Percentiles rank a stretch among this genome's conserved stretches.
phyloP scores from a whole-genome alignment of 2,113 vertebrate genomes.

The Cygnus buccinator region DNA sequence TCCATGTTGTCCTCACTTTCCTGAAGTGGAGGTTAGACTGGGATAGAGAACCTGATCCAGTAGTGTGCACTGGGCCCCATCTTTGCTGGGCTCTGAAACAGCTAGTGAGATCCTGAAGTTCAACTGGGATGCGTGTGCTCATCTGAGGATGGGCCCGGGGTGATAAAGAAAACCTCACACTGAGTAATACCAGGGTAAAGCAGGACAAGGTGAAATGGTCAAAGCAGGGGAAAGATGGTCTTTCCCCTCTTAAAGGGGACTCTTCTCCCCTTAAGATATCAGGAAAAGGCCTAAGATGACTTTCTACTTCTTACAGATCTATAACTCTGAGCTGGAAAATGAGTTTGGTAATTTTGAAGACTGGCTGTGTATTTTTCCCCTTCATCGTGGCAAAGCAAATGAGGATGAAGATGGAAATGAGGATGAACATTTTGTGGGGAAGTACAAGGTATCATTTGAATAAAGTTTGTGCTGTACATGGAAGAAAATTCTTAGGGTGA shows the following conservation, averaged over 20 bases:
- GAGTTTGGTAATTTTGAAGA: slow-evolving; percentile 92
- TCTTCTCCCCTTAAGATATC: neutral
- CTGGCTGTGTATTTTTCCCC: slow-evolving; percentile 87
- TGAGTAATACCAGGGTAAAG: neutral
- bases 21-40: neutral
- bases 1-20: neutral
- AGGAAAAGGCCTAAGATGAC: neutral
- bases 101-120: neutral
- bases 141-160: neutral
- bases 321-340: slow-evolving; percentile 85
- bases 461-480: neutral
- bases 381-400: slow-evolving; percentile 84
- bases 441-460: slow-evolving; percentile 87
- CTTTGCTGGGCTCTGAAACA: neutral
- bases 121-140: neutral
- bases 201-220: neutral
- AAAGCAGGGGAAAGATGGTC: neutral
- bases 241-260: neutral
- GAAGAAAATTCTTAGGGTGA: neutral
- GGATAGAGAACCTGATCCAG: neutral
- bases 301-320: slow-evolving; percentile 80
- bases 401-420: slow-evolving; percentile 86
- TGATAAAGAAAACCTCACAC: neutral
- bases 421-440: slow-evolving; percentile 86
- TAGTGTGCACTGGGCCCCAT: neutral